phyloP scores from a whole-genome alignment of 2,113 vertebrate genomes.

The Abramis brama region DNA sequence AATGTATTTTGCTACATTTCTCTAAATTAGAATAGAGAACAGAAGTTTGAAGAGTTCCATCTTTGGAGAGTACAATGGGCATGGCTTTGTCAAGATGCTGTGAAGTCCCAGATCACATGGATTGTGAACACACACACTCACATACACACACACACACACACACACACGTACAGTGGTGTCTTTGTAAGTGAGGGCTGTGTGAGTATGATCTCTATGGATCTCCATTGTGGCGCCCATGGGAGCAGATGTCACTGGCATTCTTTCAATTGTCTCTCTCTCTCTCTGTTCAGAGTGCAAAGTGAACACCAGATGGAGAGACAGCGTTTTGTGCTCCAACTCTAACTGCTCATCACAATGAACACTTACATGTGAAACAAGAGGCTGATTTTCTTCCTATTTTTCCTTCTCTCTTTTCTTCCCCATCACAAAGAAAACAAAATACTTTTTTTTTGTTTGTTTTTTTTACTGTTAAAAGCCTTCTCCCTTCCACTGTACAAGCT shows the following conservation, averaged over 20 bases:
- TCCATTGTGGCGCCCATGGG: constrained; percentile 78
- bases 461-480: background rate
- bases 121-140: constrained; percentile 14
- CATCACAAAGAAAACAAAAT: constrained; percentile 1
- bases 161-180: constrained; percentile 57
- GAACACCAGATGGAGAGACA: constrained; percentile 73
- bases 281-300: constrained; percentile 47
- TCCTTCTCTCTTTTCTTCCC: constrained; percentile 43
- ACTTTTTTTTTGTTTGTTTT: background rate
- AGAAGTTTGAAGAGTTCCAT: constrained; percentile 24
- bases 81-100: constrained; percentile 34
- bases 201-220: constrained; percentile 72
- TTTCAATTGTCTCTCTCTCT: constrained; percentile 51
- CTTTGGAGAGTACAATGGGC: constrained; percentile 13
- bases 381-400: constrained; percentile 9
- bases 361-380: constrained; percentile 65
- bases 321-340: constrained; percentile 61
- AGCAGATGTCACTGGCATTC: constrained; percentile 78
- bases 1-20: background rate
- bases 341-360: constrained; percentile 70
- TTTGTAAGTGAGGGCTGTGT: constrained; percentile 62
- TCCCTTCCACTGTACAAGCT: constrained; percentile 40
- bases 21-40: constrained; percentile 3
- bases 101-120: constrained; percentile 40
- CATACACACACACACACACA: constrained; percentile 53